Evolutionary conservation across 1,140 invertebrate species (phyloP).

Genomic region (Bombus polaris): DNA sequence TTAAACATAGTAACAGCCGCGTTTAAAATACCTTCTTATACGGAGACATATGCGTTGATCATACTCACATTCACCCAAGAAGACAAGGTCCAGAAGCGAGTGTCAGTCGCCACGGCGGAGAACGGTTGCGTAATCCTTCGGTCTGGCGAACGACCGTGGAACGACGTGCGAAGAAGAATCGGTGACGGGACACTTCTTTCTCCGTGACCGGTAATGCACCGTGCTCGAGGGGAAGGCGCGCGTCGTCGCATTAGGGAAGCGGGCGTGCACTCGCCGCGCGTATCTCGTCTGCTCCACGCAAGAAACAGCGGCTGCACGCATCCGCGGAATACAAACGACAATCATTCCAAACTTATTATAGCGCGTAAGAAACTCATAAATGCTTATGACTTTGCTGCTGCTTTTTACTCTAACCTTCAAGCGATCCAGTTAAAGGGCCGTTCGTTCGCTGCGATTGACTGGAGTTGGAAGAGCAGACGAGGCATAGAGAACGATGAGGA

Average conservation of each 20-base stretch:
- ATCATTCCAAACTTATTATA: slow-evolving; percentile 72
- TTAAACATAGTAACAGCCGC: no score
- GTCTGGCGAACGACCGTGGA: not conserved
- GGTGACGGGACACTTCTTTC: slow-evolving; percentile 38
- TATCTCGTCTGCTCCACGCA: not conserved
- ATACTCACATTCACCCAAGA: not conserved
- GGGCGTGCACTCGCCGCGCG: not conserved
- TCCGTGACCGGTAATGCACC: not conserved
- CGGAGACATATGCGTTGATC: not conserved
- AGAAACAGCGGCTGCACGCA: slow-evolving; percentile 22
- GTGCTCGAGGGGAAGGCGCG: not conserved
- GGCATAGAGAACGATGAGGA: not conserved
- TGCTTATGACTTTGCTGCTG: slow-evolving; percentile 66
- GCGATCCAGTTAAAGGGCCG: slow-evolving; percentile 64
- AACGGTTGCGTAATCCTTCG: slow-evolving; percentile 4
- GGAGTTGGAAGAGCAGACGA: slow-evolving; percentile 1
- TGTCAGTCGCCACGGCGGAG: not conserved
- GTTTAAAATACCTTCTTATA: no score
- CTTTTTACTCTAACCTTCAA: slow-evolving; percentile 60
- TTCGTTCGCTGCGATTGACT: slow-evolving; percentile 52
- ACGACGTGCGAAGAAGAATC: slow-evolving; percentile 43
- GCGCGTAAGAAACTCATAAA: slow-evolving; percentile 70
- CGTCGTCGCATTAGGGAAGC: not conserved
- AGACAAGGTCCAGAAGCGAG: not conserved
- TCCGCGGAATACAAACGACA: slow-evolving; percentile 60